Conservation (phyloP, 2,113 vertebrate species). For the Odocoileus virginianus region DNA sequence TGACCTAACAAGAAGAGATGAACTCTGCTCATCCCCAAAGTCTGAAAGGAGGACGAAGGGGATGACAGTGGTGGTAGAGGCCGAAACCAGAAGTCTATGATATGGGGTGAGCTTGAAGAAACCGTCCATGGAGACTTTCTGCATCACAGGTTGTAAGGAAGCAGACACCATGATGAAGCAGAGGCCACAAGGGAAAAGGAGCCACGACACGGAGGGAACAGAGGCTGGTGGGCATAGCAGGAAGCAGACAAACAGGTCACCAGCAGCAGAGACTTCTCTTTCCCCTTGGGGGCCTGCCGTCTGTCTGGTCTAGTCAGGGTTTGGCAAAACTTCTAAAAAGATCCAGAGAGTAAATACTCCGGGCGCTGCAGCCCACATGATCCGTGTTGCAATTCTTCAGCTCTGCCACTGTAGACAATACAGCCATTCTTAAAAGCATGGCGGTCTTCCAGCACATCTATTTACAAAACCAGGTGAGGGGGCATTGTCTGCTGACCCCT, state of each 20-base stretch:
- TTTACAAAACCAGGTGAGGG: background rate
- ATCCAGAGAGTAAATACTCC: background rate
- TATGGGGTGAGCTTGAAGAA: background rate
- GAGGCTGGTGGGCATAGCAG: background rate
- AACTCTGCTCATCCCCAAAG: background rate
- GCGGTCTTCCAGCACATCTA: background rate
- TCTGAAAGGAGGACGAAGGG: background rate
- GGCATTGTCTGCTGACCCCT: too few species aligned
- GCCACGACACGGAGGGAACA: background rate
- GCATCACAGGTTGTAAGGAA: background rate
- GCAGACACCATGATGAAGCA: background rate
- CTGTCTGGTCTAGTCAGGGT: too few species aligned
- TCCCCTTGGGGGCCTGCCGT: background rate
- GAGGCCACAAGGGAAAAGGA: too few species aligned
- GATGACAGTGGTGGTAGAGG: accelerated
- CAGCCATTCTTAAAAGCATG: background rate
- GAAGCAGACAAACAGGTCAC: accelerated
- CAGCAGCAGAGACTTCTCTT: background rate
- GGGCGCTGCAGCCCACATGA: background rate
- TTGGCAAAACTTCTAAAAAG: background rate
- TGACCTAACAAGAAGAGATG: background rate
- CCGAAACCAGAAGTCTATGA: background rate
- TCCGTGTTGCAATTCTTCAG: background rate
- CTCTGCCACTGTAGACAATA: background rate
- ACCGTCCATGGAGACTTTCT: accelerated